Evolutionary conservation across 37 sponge, comb jelly and placozoan species (phyloP), one percentile per base, ranked within the genome.

Genomic region (Diacarnus erythraeanus): DNA sequence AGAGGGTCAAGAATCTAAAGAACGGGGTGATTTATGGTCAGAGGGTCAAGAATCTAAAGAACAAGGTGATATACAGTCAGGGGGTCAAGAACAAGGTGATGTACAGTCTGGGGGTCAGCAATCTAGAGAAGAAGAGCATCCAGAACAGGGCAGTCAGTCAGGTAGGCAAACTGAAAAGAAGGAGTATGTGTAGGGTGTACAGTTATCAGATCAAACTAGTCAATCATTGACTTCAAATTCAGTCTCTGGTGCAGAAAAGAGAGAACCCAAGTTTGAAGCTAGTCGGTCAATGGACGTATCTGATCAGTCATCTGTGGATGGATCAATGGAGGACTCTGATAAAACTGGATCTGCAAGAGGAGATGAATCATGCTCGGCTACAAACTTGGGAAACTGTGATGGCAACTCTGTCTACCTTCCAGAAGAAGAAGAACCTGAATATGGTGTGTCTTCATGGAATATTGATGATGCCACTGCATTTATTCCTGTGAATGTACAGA

Each of bases 401-500:
- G 34, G 5, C 66, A 2, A 31, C 2, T 2, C 66, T 34, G 33
- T 30, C 34, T 65, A 30, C 34, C 66, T 65, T 30, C 66, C 31
- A 31, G 66, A 65, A 65, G 3, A 31, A 18, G 9, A 30, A 10
- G 66, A 65, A 30, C 66, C 66, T 31, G 66, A 31, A 65, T 65
- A 65, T 65, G 66, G 66, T 65, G 66, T 31, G 66, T 65, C 51
- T 15, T 47, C 12, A 47, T 47, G 12, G 12, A 47, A 47, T 47
- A 47, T n/a, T n/a, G n/a, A n/a, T n/a, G n/a, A n/a, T n/a, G n/a
- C n/a, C 51, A 47, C 10, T 47, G 51, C 51, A 47, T 47, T 47
- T 47, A 15, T 47, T 47, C n/a, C n/a, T n/a, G n/a, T n/a, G 6
- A 47, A 47, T 15, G n/a, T 60, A 60, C 61, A 60, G 61, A 60